phyloP scores from a whole-genome alignment of 2,888 invertebrate genomes.

The Resseliella maxima region DNA sequence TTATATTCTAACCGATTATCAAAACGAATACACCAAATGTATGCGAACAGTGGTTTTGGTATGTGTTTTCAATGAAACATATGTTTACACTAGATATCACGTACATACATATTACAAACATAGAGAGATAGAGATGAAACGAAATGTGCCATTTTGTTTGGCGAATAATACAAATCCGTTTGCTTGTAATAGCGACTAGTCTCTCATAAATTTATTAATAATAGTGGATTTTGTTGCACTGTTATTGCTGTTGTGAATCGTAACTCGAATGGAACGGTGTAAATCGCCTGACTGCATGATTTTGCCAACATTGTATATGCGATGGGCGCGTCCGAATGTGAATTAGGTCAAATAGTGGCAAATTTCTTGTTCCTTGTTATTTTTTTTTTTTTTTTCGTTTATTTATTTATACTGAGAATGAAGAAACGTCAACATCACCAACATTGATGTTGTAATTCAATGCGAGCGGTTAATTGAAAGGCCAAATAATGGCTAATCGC shows the following conservation, averaged over 20 bases:
- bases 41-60: neutral
- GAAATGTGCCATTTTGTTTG: no score
- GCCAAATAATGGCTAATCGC: slow-evolving; percentile 3
- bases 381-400: neutral
- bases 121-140: no score
- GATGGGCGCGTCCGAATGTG: neutral
- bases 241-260: neutral
- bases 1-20: no score
- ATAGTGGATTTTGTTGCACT: slow-evolving; percentile 5
- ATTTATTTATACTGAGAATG: neutral
- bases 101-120: neutral
- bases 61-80: neutral
- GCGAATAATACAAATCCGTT: no score
- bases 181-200: neutral
- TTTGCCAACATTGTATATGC: neutral
- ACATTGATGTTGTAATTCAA: neutral
- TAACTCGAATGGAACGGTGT: slow-evolving; percentile 15
- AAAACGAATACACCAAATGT: no score
- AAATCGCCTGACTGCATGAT: neutral
- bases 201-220: slow-evolving; percentile 24
- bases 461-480: neutral
- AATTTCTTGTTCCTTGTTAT: no score
- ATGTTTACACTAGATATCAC: slow-evolving; percentile 9
- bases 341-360: slow-evolving; percentile 46
- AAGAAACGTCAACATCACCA: neutral